Percentiles rank a stretch among this genome's conserved stretches.
phyloP scores from a whole-genome alignment of 2,113 vertebrate species.

The Galbula dea region DNA sequence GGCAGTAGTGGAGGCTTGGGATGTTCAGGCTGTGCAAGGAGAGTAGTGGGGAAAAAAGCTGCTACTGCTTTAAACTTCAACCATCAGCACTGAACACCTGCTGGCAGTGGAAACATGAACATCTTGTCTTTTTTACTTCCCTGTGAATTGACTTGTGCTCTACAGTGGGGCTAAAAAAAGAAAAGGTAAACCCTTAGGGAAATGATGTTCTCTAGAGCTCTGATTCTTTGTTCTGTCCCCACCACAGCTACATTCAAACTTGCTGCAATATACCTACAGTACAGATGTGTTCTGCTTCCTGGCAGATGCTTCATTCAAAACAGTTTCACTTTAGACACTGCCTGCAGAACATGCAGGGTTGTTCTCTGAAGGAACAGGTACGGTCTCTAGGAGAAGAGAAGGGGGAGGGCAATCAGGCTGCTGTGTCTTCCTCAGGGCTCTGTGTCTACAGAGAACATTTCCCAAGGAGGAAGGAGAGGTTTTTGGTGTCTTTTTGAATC shows the following conservation, averaged over 20 bases:
- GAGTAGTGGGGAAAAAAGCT: not conserved
- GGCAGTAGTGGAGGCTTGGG: not conserved
- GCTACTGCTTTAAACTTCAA: not conserved
- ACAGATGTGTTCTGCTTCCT: not conserved
- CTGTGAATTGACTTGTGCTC: not conserved
- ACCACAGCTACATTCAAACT: fast-evolving
- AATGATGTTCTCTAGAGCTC: not conserved
- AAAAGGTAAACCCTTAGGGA: not conserved
- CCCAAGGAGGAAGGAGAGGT: not conserved
- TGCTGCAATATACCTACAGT: not conserved
- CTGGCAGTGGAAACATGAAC: not conserved
- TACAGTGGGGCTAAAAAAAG: not conserved
- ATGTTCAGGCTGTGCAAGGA: not conserved
- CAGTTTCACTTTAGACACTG: not conserved
- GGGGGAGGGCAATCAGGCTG: fast-evolving
- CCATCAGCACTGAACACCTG: not conserved
- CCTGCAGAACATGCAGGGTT: not conserved
- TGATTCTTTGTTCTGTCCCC: not conserved
- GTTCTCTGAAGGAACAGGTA: not conserved
- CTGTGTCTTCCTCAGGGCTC: not conserved
- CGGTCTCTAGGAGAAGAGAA: not conserved
- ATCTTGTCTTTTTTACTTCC: not conserved
- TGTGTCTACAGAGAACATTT: not conserved
- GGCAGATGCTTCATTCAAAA: not conserved
- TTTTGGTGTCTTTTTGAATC: not conserved